Conservation (phyloP, 2,113 vertebrate genomes). For the Corvus moneduloides region DNA sequence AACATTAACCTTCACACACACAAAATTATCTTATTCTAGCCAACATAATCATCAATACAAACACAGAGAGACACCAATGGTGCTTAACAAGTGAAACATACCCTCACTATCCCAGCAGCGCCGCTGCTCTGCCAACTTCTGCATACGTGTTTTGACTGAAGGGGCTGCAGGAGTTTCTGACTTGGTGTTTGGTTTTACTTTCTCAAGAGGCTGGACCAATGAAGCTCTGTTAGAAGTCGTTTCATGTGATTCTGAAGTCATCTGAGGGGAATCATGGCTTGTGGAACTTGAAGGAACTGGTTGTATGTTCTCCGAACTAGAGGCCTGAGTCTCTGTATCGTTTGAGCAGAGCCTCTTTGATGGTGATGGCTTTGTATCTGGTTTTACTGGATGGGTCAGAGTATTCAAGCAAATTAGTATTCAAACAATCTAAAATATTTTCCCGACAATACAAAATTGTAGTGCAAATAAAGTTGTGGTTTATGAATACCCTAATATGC, state of each 20-base stretch:
- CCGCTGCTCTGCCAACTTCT: constrained; percentile 85
- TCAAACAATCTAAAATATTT: background rate
- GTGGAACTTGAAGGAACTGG: constrained; percentile 30
- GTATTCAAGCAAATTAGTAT: background rate
- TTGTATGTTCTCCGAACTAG: constrained; percentile 77
- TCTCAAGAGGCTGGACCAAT: background rate
- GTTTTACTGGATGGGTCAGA: constrained; percentile 69
- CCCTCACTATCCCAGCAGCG: constrained; percentile 83
- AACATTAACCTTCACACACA: background rate
- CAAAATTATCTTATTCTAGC: background rate
- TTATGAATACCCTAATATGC: fast-evolving
- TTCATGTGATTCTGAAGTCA: constrained; percentile 56
- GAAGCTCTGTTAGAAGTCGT: background rate
- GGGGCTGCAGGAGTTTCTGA: constrained; percentile 17
- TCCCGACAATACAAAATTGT: background rate
- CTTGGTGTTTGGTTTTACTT: constrained; percentile 4
- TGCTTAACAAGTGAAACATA: background rate
- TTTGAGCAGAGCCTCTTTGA: constrained; percentile 88
- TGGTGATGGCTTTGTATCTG: constrained; percentile 85
- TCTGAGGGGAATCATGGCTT: constrained; percentile 44
- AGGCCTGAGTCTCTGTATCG: constrained; percentile 58
- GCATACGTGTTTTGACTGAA: constrained; percentile 86
- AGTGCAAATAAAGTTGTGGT: background rate
- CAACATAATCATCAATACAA: background rate
- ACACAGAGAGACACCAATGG: background rate